A percentile compares a stretch with the other conserved stretches of the same genome.
These are phyloP conservation scores for Xanthostigma xanthostigma DNA, from an alignment of 2,888 invertebrate genomes.

Conservation along the genomic window DNA sequence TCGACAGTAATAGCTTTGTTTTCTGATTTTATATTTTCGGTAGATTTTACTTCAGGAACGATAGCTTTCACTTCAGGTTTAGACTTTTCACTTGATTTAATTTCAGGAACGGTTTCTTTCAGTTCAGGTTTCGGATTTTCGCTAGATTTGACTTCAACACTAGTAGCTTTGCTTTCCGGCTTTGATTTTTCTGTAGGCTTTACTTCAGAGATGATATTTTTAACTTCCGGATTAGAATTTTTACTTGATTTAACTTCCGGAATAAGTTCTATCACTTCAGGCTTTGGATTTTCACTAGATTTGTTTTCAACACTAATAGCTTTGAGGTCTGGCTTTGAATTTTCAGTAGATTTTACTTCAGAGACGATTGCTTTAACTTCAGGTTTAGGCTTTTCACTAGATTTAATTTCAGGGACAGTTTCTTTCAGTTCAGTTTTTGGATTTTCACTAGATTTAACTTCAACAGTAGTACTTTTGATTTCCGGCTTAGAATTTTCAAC, in stretches of 20 bases:
- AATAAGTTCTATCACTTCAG: conserved; percentile 10
- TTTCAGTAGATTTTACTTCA: conserved; percentile 2
- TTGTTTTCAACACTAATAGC: too few relatives aligned
- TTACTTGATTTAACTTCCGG: conserved; percentile 4
- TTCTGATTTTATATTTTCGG: neutral
- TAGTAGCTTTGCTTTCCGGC: conserved; percentile 11
- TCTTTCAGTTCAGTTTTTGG: neutral
- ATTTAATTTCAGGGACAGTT: neutral
- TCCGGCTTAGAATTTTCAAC: conserved; percentile 4
- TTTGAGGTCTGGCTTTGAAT: conserved; percentile 6
- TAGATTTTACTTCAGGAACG: neutral
- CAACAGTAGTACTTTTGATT: conserved; percentile 1
- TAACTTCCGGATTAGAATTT: conserved; percentile 8
- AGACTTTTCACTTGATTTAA: conserved; percentile 3
- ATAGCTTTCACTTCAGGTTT: conserved; percentile 5
- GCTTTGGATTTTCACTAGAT: conserved; percentile 9
- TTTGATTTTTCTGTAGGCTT: conserved; percentile 6
- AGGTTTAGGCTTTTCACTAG: conserved; percentile 6
- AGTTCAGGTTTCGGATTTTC: conserved; percentile 3
- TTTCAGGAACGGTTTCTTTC: conserved; percentile 1
- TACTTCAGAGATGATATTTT: conserved; percentile 11
- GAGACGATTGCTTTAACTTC: conserved; percentile 7
- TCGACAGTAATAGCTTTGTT: neutral
- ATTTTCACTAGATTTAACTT: neutral
- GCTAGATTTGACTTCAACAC: conserved; percentile 2